These are phyloP conservation scores for Etheostoma perlongum DNA, from an alignment of 2,797 vertebrate genomes.

Conservation along the genomic window DNA sequence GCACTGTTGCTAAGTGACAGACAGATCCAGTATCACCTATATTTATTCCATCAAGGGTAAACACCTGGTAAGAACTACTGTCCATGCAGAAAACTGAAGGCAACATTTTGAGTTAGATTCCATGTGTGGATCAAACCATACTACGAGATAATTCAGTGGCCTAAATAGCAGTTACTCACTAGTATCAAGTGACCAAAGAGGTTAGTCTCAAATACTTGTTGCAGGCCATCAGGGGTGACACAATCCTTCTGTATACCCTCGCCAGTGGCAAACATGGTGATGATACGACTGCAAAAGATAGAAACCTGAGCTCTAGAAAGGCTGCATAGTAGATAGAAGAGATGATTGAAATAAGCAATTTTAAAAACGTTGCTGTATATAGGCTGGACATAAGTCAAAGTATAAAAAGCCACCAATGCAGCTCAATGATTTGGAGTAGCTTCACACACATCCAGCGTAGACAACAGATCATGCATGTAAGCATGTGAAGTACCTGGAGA, in stretches of 20 bases:
- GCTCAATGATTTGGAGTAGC: background rate
- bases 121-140: background rate
- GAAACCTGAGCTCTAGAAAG: background rate
- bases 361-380: background rate
- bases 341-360: background rate
- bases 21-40: conserved; percentile 60
- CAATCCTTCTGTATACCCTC: conserved; percentile 90
- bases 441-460: background rate
- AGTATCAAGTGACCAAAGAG: conserved; percentile 96
- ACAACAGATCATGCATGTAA: too few relatives aligned
- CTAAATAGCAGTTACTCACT: conserved; percentile 77
- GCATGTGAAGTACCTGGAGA: conserved; percentile 86
- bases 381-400: background rate
- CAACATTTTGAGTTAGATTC: background rate
- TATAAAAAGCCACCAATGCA: background rate
- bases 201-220: conserved; percentile 94
- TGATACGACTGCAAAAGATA: conserved; percentile 79
- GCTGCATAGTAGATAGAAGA: background rate
- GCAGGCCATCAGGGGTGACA: conserved; percentile 89
- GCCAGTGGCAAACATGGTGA: conserved; percentile 91
- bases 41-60: conserved; percentile 47
- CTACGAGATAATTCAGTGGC: background rate
- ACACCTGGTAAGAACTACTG: conserved; percentile 10
- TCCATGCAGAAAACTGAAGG: conserved; percentile 31
- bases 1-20: conserved; percentile 60